Conservation (phyloP, 2,113 vertebrate genomes). For the Sakesphorus luctuosus region DNA sequence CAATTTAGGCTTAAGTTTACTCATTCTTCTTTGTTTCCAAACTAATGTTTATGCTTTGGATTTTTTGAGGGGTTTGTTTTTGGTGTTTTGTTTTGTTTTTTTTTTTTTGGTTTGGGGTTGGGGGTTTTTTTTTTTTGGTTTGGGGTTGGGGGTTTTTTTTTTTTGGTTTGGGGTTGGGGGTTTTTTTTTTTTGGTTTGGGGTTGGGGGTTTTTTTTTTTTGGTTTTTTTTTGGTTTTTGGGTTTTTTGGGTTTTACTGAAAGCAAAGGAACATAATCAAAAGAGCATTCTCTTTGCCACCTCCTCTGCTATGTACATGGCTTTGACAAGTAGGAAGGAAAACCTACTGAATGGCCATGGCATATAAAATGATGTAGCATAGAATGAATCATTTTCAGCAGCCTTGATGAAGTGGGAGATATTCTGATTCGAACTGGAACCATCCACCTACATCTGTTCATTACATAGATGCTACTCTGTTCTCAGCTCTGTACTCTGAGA, state of each 20-base stretch:
- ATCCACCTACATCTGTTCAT: constrained; percentile 42
- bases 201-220: neutral
- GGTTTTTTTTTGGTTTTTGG: too few species aligned
- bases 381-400: constrained; percentile 48
- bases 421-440: neutral
- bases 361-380: neutral
- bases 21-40: neutral
- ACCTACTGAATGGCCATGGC: neutral
- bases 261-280: neutral
- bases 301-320: neutral
- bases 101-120: too few species aligned
- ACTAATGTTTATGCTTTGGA: neutral
- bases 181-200: neutral
- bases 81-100: too few species aligned
- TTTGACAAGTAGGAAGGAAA: neutral
- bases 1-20: neutral
- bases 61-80: too few species aligned
- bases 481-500: neutral
- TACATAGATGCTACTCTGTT: neutral
- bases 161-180: too few species aligned
- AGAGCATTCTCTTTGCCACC: neutral
- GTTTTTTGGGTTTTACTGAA: neutral
- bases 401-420: neutral
- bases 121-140: neutral
- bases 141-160: too few species aligned